Percentiles rank a stretch among this genome's conserved stretches.
Evolutionary conservation across 2,113 vertebrate genomes (phyloP).

Genomic region (Pimephales promelas): DNA sequence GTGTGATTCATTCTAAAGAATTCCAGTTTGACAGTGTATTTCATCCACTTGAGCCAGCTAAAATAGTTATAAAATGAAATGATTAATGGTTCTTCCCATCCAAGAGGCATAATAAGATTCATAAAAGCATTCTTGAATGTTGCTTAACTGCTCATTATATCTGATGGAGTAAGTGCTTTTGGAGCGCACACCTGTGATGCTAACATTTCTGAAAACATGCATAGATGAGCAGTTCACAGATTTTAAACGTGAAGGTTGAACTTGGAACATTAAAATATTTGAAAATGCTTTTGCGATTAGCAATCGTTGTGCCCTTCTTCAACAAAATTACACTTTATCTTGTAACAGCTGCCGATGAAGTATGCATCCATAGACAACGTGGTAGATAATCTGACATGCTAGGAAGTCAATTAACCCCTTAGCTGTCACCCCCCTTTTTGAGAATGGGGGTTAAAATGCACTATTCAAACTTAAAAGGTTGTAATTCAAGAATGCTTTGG

Average conservation of each 20-base stretch:
- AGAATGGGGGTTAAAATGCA: too few species aligned
- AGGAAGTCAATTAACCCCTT: background rate
- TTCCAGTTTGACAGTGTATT: background rate
- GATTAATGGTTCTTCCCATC: conserved; percentile 38
- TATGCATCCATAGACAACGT: background rate
- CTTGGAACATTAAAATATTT: background rate
- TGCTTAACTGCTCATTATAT: conserved; percentile 20
- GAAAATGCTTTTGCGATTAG: conserved; percentile 7
- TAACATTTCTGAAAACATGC: conserved; percentile 28
- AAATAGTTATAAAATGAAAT: conserved; percentile 36
- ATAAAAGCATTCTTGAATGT: conserved; percentile 24
- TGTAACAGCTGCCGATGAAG: background rate
- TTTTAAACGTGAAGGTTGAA: conserved; percentile 29
- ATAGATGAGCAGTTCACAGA: conserved; percentile 32
- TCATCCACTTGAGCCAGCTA: conserved; percentile 28
- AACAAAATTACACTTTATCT: background rate
- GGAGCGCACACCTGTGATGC: conserved; percentile 36
- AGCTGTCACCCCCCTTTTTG: too few species aligned
- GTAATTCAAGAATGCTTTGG: too few species aligned
- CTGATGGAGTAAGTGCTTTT: conserved; percentile 35
- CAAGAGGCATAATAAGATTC: conserved; percentile 7
- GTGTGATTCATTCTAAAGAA: conserved; percentile 17
- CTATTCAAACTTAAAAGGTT: too few species aligned
- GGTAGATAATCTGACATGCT: background rate
- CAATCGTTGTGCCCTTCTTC: background rate